Percentiles rank a stretch among this genome's conserved stretches.
Conservation (phyloP, 2,113 vertebrate species). For the Mus pahari region DNA sequence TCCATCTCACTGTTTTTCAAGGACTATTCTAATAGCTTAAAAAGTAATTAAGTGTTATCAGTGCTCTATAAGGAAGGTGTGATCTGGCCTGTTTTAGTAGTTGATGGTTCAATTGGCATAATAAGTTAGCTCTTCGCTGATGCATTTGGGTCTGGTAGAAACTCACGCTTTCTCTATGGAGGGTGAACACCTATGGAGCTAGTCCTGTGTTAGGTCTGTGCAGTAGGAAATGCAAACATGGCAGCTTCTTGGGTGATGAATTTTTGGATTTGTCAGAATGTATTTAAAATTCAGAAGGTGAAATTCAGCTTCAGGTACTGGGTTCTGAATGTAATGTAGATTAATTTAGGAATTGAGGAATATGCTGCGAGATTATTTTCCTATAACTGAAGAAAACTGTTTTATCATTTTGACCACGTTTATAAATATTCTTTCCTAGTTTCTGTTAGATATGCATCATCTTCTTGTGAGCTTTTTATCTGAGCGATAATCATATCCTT, state of each 20-base stretch:
- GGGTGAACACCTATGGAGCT: neutral
- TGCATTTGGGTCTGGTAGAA: neutral
- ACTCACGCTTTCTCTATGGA: neutral
- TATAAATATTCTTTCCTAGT: conserved; percentile 5
- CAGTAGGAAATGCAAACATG: neutral
- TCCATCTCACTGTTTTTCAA: neutral
- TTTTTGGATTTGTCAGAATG: conserved; percentile 4
- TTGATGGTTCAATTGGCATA: conserved; percentile 5
- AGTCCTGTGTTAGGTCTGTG: neutral
- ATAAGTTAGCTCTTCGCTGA: neutral
- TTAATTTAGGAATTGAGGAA: conserved; percentile 26
- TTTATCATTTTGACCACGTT: conserved; percentile 9
- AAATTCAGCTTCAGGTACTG: conserved; percentile 14
- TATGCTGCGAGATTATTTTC: conserved; percentile 35
- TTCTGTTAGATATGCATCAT: neutral
- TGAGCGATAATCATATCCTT: neutral
- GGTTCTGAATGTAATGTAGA: conserved; percentile 26
- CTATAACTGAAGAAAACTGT: neutral
- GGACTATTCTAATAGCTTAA: conserved; percentile 10
- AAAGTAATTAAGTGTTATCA: conserved; percentile 9
- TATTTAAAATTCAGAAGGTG: conserved; percentile 42
- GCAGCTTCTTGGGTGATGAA: neutral
- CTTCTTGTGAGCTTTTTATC: neutral
- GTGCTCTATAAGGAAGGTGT: neutral
- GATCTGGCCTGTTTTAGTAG: neutral